These are phyloP conservation scores for Toxotes chatareus DNA, from an alignment of 2,113 vertebrate genomes.

Conservation along the genomic window DNA sequence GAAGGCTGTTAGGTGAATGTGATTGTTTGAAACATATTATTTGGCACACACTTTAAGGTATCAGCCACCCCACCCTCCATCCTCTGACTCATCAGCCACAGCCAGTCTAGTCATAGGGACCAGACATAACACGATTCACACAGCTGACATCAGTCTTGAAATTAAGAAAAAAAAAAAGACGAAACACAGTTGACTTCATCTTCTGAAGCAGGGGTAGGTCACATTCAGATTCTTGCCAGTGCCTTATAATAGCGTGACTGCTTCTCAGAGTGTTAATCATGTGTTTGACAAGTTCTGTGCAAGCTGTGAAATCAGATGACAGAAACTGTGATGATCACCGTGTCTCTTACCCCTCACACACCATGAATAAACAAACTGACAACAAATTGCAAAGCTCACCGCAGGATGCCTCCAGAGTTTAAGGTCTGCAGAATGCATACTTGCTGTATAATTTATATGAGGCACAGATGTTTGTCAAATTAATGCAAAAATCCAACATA, in stretches of 20 bases:
- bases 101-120: constrained; percentile 18
- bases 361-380: neutral
- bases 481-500: neutral
- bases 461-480: neutral
- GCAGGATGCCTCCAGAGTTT: neutral
- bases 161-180: constrained; percentile 10
- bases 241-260: neutral
- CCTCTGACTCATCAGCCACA: constrained; percentile 54
- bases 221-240: neutral
- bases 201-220: constrained; percentile 6
- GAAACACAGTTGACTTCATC: constrained; percentile 36
- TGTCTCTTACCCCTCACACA: neutral
- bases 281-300: constrained; percentile 25
- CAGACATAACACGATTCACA: constrained; percentile 47
- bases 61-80: neutral
- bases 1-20: neutral
- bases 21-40: neutral
- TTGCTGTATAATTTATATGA: neutral
- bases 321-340: constrained; percentile 3
- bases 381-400: neutral
- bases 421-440: neutral
- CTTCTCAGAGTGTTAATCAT: neutral
- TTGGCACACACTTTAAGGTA: neutral
- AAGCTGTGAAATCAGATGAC: constrained; percentile 17
- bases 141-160: constrained; percentile 53